Evolutionary conservation across 2,797 vertebrate genomes (phyloP).

Genomic region (Pangasius krempfi): DNA sequence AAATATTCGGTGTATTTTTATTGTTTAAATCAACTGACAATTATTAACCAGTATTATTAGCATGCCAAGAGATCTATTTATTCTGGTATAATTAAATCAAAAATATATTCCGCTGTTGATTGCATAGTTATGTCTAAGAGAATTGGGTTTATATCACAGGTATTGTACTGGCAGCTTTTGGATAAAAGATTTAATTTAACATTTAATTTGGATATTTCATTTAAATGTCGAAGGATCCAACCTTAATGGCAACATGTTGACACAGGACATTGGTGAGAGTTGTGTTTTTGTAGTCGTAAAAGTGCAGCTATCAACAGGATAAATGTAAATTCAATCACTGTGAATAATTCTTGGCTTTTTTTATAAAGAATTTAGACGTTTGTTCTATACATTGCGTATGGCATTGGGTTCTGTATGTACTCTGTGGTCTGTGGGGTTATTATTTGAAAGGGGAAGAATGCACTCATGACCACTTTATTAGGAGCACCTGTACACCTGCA

Average conservation of each 20-base stretch:
- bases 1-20: neutral
- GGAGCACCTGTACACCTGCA: neutral
- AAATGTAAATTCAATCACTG: slow-evolving; percentile 41
- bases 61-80: slow-evolving; percentile 23
- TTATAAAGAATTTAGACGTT: neutral
- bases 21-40: neutral
- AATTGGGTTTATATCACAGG: neutral
- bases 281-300: slow-evolving; percentile 11
- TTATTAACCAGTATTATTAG: slow-evolving; percentile 13
- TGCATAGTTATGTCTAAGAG: neutral
- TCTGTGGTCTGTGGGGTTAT: neutral
- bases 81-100: slow-evolving; percentile 6
- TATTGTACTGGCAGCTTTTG: slow-evolving; percentile 22
- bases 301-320: neutral
- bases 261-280: neutral
- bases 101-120: slow-evolving; percentile 2
- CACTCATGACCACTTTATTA: neutral
- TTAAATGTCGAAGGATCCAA: neutral
- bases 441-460: neutral
- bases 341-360: slow-evolving; percentile 9
- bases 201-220: neutral
- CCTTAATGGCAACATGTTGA: neutral
- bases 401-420: neutral
- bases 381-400: neutral
- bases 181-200: neutral